Evolutionary conservation across 2,113 vertebrate species (phyloP), one percentile per base, ranked within the genome.

Genomic region (Anser cygnoides): DNA sequence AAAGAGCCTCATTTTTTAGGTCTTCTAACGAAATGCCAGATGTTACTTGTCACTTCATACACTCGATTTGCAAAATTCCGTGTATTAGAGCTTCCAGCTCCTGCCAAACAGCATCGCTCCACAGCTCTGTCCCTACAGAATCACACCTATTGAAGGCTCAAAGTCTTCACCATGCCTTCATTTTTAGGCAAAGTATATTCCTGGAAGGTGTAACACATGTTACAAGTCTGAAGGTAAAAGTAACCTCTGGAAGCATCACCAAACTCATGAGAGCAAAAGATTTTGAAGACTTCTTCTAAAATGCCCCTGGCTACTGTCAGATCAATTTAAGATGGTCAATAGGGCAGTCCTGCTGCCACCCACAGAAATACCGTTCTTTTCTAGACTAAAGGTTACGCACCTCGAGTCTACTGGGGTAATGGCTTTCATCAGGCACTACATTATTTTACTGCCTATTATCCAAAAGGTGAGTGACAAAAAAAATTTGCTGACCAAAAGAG

Each of bases 281-380:
- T 77, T 90, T 23, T 68, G 23, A 44, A 75, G 31, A 46, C 7
- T 29, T 72, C 21, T 79, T 43, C 46, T 52, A 35, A 70, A 71
- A 89, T 37, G n/a, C 20, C 65, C 29, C 54, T 23, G 11, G 29
- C 35, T 67, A 28, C 41, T 6, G 5, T 23, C 41, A 84, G 23
- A 66, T 19, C 55, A 59, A 0, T 50, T 21, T 63, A 63, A 61
- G 49, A 55, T 12, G 14, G 59, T 17, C 2, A 0, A 37, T 3
- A 68, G 11, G 6, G 68, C 0, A 52, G 67, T 15, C 21, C 35
- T 62, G 39, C 44, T 54, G 46, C 19, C 28, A 20, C 31, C 15
- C 57, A 49, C 35, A 44, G 22, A 41, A 76, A 84, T 16, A 23
- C 37, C 41, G 6, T 71, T 66, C 74, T 82, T 22, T 33, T 58